These are phyloP conservation scores for Daktulosphaira vitifoliae DNA, from an alignment of 1,140 invertebrate genomes.

Conservation along the genomic window DNA sequence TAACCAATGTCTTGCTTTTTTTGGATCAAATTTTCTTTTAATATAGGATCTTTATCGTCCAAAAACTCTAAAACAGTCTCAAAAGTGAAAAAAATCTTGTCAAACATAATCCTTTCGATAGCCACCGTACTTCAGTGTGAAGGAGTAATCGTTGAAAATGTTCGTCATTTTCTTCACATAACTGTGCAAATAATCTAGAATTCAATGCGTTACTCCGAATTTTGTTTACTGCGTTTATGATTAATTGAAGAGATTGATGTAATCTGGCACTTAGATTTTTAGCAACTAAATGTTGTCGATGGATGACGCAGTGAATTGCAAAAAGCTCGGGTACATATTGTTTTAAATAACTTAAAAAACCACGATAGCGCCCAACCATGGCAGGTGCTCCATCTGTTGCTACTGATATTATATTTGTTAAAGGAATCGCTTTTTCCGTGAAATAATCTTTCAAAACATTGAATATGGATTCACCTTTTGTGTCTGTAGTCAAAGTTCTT, in stretches of 20 bases:
- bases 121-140: slow-evolving; percentile 43
- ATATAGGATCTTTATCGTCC: slow-evolving; percentile 39
- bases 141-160: slow-evolving; percentile 41
- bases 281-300: no score
- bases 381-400: slow-evolving; percentile 9
- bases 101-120: slow-evolving; percentile 42
- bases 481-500: no score
- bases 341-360: slow-evolving; percentile 4
- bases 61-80: slow-evolving; percentile 39
- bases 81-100: slow-evolving; percentile 35
- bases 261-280: not conserved
- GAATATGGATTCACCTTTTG: slow-evolving; percentile 38
- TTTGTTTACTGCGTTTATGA: slow-evolving; percentile 37
- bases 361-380: slow-evolving; percentile 3
- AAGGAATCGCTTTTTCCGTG: slow-evolving; percentile 17
- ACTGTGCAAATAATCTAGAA: slow-evolving; percentile 41
- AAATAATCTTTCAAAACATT: slow-evolving; percentile 37
- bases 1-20: slow-evolving; percentile 42
- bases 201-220: slow-evolving; percentile 39
- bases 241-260: slow-evolving; percentile 11
- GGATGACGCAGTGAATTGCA: not conserved
- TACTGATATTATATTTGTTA: slow-evolving; percentile 2
- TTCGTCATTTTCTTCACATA: slow-evolving; percentile 41
- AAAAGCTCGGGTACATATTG: not conserved
- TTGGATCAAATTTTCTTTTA: slow-evolving; percentile 38